Evolutionary conservation across 2,888 invertebrate genomes (phyloP).

Genomic region (Cosmia trapezina): DNA sequence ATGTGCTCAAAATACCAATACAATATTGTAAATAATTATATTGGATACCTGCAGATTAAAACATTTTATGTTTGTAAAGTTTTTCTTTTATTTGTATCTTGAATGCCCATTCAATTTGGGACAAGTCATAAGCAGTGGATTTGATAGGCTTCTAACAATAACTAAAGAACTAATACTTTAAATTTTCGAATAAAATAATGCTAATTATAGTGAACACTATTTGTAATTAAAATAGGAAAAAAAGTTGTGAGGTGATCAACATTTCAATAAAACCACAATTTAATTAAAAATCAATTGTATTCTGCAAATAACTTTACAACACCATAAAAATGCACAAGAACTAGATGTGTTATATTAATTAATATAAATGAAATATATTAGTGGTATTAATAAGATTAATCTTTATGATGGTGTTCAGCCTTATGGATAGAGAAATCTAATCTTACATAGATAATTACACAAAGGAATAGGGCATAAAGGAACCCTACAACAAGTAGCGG

Average conservation of each 20-base stretch:
- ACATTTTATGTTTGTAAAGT: slow-evolving; percentile 16
- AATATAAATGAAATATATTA: slow-evolving; percentile 68
- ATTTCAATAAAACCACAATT: slow-evolving; percentile 54
- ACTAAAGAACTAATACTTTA: too few species aligned
- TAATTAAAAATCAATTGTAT: slow-evolving; percentile 74
- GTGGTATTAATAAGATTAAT: slow-evolving; percentile 76
- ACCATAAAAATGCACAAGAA: slow-evolving; percentile 76
- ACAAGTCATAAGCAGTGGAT: background rate
- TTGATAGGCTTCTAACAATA: background rate
- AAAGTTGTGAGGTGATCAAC: slow-evolving; percentile 6
- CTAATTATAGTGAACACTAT: background rate
- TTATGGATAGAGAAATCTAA: slow-evolving; percentile 98
- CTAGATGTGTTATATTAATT: slow-evolving; percentile 69
- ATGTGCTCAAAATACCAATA: slow-evolving; percentile 34
- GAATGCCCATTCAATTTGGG: background rate
- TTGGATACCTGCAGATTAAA: slow-evolving; percentile 25
- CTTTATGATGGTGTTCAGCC: slow-evolving; percentile 91
- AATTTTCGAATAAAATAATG: background rate
- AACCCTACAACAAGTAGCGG: slow-evolving; percentile 97
- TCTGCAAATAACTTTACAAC: slow-evolving; percentile 72
- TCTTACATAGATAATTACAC: slow-evolving; percentile 98
- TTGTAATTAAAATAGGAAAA: background rate
- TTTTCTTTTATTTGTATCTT: slow-evolving; percentile 24
- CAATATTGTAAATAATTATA: slow-evolving; percentile 16
- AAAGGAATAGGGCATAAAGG: slow-evolving; percentile 96